Conservation (phyloP, 1,140 invertebrate species). For the Drosophila kurseongensis region DNA sequence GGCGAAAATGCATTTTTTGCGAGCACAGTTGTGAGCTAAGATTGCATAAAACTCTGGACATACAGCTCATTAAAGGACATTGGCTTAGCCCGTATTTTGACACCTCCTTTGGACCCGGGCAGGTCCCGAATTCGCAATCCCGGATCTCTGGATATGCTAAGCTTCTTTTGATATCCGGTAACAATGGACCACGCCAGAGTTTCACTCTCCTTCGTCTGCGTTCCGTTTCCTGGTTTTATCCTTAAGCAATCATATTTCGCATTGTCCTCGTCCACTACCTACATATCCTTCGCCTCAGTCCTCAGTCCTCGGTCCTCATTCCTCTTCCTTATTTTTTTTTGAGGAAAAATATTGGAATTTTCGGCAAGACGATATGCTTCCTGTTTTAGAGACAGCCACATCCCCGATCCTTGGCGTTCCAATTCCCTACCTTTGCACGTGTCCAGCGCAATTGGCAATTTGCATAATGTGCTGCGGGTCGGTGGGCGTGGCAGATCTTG, state of each 20-base stretch:
- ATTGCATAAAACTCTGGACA: conserved; percentile 64
- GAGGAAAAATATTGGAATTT: conserved; percentile 61
- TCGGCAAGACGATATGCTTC: conserved; percentile 50
- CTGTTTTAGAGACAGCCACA: conserved; percentile 28
- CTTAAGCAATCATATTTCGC: conserved; percentile 80
- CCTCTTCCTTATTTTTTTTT: conserved; percentile 52
- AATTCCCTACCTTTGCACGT: conserved; percentile 53
- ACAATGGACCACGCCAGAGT: conserved; percentile 50
- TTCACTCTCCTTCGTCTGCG: conserved; percentile 47
- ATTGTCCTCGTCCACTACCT: conserved; percentile 62
- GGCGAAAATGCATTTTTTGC: conserved; percentile 8
- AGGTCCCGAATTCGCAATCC: conserved; percentile 18
- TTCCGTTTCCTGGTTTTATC: conserved; percentile 73
- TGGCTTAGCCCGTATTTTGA: conserved; percentile 83
- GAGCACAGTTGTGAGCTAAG: conserved; percentile 53
- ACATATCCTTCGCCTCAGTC: conserved; percentile 4
- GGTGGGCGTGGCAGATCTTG: conserved; percentile 60
- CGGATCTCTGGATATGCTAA: conserved; percentile 32
- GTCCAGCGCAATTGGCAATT: conserved; percentile 55
- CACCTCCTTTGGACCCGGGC: conserved; percentile 53
- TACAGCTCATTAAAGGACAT: conserved; percentile 76
- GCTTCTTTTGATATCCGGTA: conserved; percentile 72
- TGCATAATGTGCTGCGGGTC: conserved; percentile 32
- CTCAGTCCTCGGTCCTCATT: conserved; percentile 1
- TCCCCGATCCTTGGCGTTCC: conserved; percentile 14